phyloP scores from a whole-genome alignment of 2,113 vertebrate species.

The Gadus chalcogrammus region DNA sequence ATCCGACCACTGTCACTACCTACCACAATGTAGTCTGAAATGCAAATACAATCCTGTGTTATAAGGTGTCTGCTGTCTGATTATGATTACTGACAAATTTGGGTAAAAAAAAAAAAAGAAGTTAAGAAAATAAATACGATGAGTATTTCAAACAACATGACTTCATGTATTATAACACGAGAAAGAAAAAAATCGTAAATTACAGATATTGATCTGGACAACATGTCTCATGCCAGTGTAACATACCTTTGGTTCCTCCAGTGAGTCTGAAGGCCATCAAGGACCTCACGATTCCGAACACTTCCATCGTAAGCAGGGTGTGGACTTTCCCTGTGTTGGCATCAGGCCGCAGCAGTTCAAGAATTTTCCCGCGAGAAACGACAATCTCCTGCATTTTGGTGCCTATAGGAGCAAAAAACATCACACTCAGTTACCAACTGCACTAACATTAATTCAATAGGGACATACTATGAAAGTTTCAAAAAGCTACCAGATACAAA shows the following conservation, averaged over 20 bases:
- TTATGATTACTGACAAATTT: no score
- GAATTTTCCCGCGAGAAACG: slow-evolving; percentile 94
- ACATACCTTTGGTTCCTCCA: slow-evolving; percentile 87
- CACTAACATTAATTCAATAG: no score
- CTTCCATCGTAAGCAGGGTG: slow-evolving; percentile 93
- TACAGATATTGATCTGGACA: no score
- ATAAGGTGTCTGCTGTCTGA: no score
- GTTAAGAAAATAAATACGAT: no score
- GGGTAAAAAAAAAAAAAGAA: no score
- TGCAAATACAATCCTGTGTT: background rate
- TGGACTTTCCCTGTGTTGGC: slow-evolving; percentile 99
- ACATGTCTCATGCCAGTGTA: background rate
- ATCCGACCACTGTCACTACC: slow-evolving; percentile 96
- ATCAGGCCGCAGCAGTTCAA: slow-evolving; percentile 93
- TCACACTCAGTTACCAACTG: background rate
- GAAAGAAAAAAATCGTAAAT: no score
- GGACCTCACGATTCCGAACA: slow-evolving; percentile 92
- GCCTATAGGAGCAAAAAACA: slow-evolving; percentile 66
- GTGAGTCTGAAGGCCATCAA: slow-evolving; percentile 97
- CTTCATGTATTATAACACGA: no score
- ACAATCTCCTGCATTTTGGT: slow-evolving; percentile 99
- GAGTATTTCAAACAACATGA: no score
- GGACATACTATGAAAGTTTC: no score
- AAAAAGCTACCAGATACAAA: no score
- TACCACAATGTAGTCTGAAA: slow-evolving; percentile 93